Base-by-base conservation (phyloP, 2,797 vertebrate species). In the Florisuga fusca region DNA sequence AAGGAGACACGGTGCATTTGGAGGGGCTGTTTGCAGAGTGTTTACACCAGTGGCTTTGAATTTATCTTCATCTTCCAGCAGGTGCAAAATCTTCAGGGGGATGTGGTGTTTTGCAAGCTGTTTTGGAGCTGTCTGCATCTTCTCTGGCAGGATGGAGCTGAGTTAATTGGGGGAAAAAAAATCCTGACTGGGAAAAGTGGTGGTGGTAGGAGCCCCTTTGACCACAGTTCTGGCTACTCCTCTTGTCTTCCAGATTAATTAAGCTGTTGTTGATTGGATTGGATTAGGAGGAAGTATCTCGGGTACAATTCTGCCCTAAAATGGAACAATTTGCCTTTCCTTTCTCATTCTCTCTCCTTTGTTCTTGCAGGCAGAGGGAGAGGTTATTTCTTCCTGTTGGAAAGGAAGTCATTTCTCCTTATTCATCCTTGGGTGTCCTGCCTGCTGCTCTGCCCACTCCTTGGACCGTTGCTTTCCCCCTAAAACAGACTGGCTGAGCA, bases 51-150 rank as follows among this genome's bases (percentile, higher is more conserved):
- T 90, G 83, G 31, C 69, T 93, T 94, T 85, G 87, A 78, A 85
- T 94, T 93, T 95, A 95, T 95, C 79, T 84, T 92, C 84, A 67
- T 93, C 61, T 87, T 84, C 88, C 58, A 87, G 82, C 74, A 94
- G 88, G 68, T 77, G 63, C 71, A 84, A 38, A 93, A 48, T 58
- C 55, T 92, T 81, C 14, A 22, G 82, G 58, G 64, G 57, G 25
- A 27, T 2, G 36, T 26, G 54, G 15, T 48, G 21, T 83, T 85
- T 91, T 31, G 27, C 66, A 20, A 38, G 77, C 25, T 7, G 10
- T 33, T 85, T 51, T 31, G 58, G 90, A 93, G 87, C 77, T 74
- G 27, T n/a, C 17, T n/a, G 1, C 26, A 7, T 54, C 48, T 55
- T 62, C 62, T 69, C 61, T 4, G 2, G 4, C 23, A 18, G 50